Evolutionary conservation across 2,113 vertebrate genomes (phyloP).

Genomic region (Phyllostomus discolor): DNA sequence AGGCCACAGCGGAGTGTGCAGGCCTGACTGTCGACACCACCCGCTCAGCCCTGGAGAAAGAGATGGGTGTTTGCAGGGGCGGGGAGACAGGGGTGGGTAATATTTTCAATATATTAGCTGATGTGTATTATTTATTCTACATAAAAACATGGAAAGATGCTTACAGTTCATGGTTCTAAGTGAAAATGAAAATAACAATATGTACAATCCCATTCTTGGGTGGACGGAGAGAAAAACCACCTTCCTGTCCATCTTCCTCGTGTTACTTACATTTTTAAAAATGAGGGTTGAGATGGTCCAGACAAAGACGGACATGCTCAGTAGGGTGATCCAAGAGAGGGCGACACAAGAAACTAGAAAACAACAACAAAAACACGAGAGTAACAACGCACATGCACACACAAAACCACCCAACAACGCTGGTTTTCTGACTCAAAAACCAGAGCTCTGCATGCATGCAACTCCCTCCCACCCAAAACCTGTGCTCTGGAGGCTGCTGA

Average conservation of each 20-base stretch:
- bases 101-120: not conserved
- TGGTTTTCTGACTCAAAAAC: not conserved
- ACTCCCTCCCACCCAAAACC: not conserved
- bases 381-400: not conserved
- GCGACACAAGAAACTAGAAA: not conserved
- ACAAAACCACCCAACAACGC: not conserved
- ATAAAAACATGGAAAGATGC: not conserved
- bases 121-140: not conserved
- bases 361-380: not conserved
- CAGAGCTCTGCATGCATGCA: not conserved
- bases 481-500: not conserved
- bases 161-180: not conserved
- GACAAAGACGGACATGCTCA: not conserved
- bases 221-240: not conserved
- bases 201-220: not conserved
- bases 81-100: too few species aligned
- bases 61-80: not conserved
- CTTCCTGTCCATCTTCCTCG: not conserved
- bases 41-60: not conserved
- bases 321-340: not conserved
- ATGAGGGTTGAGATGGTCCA: not conserved
- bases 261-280: not conserved
- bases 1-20: fast-evolving
- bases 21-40: not conserved
- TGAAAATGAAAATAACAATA: not conserved